Base-by-base conservation (phyloP, 2,113 vertebrate genomes). In the Coryphaenoides rupestris region DNA sequence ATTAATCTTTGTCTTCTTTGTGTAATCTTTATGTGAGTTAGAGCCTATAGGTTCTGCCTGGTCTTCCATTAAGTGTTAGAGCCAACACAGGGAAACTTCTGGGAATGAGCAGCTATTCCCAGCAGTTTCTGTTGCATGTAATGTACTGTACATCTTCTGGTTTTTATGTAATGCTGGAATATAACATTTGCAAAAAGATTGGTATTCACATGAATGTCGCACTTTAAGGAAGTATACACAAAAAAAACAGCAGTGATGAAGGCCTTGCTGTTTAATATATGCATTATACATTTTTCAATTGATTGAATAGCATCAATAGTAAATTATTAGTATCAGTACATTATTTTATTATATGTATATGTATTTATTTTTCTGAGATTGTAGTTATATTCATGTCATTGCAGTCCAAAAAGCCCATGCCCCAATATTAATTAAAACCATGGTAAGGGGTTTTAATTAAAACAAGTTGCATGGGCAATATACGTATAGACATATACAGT, bases 81-180 rank as follows among this genome's bases (percentile, higher is more conserved):
- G 46, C 47, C 65, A 62, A 69, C 66, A 74, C 69, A 63, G 68
- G 75, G 76, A 85, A 81, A 84, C 73, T 19, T 72, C 74, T 77
- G 58, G 66, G 79, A 84, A 82, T 68, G 16, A 65, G 82, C 86
- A 89, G 80, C 82, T 14, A 71, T 83, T 88, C 79, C 63, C 10
- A 74, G 77, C 66, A 13, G 74, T 81, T 85, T 83, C 66, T 79
- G 64, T 74, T 69, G 33, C 60, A 66, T 81, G 63, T 83, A 58
- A 68, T 71, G 9, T 57, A 66, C n/a, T 77, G 62, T 70, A 66
- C 68, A 61, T 60, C 67, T 26, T 64, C 66, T 56, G 60, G 76
- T 57, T 65, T 53, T 23, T 61, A 53, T 62, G 54, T 71, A 21
- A 67, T 72, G 50, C 16, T 69, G 66, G 47, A 19, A 49, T 65